Percentiles rank a stretch among this genome's conserved stretches.
phyloP scores from a whole-genome alignment of 2,113 vertebrate genomes.

The Eulacestoma nigropectus region DNA sequence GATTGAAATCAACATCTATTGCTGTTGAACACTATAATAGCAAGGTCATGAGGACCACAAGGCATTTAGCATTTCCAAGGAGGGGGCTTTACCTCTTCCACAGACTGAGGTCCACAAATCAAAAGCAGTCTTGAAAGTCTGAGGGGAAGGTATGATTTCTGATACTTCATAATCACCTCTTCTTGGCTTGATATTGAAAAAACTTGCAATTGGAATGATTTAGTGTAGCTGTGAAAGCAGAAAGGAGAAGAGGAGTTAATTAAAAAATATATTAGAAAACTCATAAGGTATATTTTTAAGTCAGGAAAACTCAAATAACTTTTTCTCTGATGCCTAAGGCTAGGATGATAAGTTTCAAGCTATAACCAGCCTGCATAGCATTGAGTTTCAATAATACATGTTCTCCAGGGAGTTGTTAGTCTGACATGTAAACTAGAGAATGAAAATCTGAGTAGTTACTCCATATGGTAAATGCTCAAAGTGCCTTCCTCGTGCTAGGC shows the following conservation, averaged over 20 bases:
- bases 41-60: background rate
- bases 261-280: slow-evolving; percentile 64
- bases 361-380: slow-evolving; percentile 7
- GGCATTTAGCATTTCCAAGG: background rate
- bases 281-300: slow-evolving; percentile 51
- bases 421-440: slow-evolving; percentile 12
- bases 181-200: slow-evolving; percentile 54
- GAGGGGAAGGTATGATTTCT: slow-evolving; percentile 1
- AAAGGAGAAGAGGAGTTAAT: slow-evolving; percentile 51
- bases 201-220: slow-evolving; percentile 50
- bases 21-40: background rate
- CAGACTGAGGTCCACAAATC: background rate
- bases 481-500: background rate
- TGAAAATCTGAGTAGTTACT: slow-evolving; percentile 21
- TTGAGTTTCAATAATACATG: slow-evolving; percentile 49
- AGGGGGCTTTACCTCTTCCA: background rate
- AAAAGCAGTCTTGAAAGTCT: background rate
- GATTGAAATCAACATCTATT: background rate
- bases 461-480: background rate
- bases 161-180: slow-evolving; percentile 35
- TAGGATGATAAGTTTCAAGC: slow-evolving; percentile 25
- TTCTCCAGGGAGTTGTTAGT: slow-evolving; percentile 3
- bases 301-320: slow-evolving; percentile 34
- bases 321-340: slow-evolving; percentile 23
- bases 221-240: slow-evolving; percentile 50